phyloP scores from a whole-genome alignment of 30 jellyfish, hydroid and myxozoan genomes.

The Nemopilema nomurai region DNA sequence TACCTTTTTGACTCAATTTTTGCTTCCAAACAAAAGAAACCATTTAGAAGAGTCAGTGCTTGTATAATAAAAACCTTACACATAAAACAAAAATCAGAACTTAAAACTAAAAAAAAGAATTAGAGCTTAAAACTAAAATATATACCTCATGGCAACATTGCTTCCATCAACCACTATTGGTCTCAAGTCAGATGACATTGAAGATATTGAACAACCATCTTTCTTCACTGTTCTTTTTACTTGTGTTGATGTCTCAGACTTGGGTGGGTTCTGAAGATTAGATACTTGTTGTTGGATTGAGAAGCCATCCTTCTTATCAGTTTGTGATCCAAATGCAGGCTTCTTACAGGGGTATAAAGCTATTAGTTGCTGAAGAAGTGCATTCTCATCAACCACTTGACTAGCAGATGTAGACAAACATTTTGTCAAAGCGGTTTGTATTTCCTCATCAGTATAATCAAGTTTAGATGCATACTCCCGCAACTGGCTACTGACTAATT shows the following conservation, averaged over 20 bases:
- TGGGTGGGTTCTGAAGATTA: neutral
- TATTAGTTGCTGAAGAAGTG: conserved; percentile 67
- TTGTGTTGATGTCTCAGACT: neutral
- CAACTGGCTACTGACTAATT: neutral
- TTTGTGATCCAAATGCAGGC: conserved; percentile 16
- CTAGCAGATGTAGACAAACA: conserved; percentile 8
- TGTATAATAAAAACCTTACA: no score
- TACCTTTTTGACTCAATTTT: no score
- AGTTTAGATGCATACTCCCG: conserved; percentile 72
- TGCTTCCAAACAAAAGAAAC: no score
- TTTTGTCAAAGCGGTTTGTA: conserved; percentile 42
- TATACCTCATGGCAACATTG: conserved; percentile 95
- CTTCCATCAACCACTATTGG: conserved; percentile 93
- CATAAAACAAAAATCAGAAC: no score
- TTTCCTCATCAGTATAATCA: conserved; percentile 72
- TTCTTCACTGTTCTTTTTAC: conserved; percentile 9
- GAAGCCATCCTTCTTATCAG: conserved; percentile 19
- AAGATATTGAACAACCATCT: conserved; percentile 2
- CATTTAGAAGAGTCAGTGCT: no score
- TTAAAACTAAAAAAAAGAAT: neutral
- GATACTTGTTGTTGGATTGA: neutral
- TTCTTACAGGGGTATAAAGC: conserved; percentile 32
- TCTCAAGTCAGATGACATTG: conserved; percentile 33
- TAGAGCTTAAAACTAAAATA: neutral
- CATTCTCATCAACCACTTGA: conserved; percentile 48